Evolutionary conservation across 2,797 vertebrate genomes (phyloP), one percentile per base, ranked within the genome.

Genomic region (Falco cherrug): DNA sequence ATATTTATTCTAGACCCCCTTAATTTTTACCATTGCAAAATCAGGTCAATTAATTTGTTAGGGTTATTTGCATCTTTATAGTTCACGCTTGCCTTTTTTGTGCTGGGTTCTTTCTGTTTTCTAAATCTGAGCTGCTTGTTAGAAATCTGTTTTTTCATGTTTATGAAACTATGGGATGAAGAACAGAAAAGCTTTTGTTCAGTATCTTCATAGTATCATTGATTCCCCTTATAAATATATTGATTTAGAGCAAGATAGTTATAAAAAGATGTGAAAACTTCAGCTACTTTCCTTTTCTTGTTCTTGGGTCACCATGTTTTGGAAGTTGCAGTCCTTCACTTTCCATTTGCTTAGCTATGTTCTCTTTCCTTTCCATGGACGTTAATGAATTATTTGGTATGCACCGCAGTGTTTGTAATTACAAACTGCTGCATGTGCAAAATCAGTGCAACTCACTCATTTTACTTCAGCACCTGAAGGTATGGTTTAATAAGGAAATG

Each of bases 391-490:
- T 95, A 79, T 60, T 93, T 59, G 48, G 43, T 84, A 18, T 70
- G 45, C n/a, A 18, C 57, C 70, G 67, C 70, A 25, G 6, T 67
- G 73, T 70, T 93, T 10, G 0, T 93, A 92, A 96, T 93, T 93
- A 64, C 69, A 56, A 79, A 73, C 78, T 93, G 95, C 90, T 92
- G 54, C 80, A 69, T 95, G 70, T 89, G 91, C 94, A 90, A 93
- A 94, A 84, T 64, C 61, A 48, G 22, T 20, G 39, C 77, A 84
- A 60, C 77, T 95, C 54, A 10, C 41, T 78, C 53, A 13, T 91
- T 96, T 90, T 79, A 73, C 87, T 93, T 93, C 71, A 96, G 71
- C 82, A 94, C 95, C 95, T 83, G 82, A 94, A 96, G 95, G 92
- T 83, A 94, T 61, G 67, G 64, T 96, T 97, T 96, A 96, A 96